Base-by-base conservation (phyloP, 2,113 vertebrate genomes). In the Haemorhous mexicanus region DNA sequence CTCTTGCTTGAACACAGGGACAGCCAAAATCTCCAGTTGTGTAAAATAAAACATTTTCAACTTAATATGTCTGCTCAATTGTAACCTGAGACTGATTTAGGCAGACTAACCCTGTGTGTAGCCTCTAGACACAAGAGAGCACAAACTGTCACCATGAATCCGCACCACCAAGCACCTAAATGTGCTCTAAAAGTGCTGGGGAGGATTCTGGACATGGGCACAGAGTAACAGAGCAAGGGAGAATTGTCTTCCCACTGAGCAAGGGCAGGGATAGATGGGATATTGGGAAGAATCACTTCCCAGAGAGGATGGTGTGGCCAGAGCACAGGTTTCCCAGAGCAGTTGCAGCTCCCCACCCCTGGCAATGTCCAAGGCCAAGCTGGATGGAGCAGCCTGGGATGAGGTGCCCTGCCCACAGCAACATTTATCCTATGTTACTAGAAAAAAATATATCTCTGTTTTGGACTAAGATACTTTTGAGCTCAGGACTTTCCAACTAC, bases 101-200 rank as follows among this genome's bases (percentile, higher is more conserved):
- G 6, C 22, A 39, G 30, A 44, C 12, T 52, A 23, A 46, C 4
- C 26, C 43, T 8, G 12, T 11, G 14, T 8, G 6, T 16, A 6
- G 3, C 1, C 6, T 49, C 24, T 27, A 24, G 15, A 10, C 21
- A 37, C 27, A 23, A 16, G 8, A 32, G 5, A 20, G 11, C 20
- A 70, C 32, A 63, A 43, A 47, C 7, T 6, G 2, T 5, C 2
- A 0, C 7, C n/a, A 8, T 2, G 4, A 81, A n/a, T 9, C 39
- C 28, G 15, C 18, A 18, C 9, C n/a, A 26, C 7, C 16, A 14
- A 53, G 52, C 11, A 53, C 10, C 39, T 32, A 21, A 21, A 41
- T 2, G 16, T 11, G 46, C 33, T 46, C 53, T 10, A 26, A 12
- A 4, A 59, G 33, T 61, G 19, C 22, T 39, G 53, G 33, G n/a